Conservation (phyloP, 2,888 invertebrate genomes). For the Macrostomum cliftonense region DNA sequence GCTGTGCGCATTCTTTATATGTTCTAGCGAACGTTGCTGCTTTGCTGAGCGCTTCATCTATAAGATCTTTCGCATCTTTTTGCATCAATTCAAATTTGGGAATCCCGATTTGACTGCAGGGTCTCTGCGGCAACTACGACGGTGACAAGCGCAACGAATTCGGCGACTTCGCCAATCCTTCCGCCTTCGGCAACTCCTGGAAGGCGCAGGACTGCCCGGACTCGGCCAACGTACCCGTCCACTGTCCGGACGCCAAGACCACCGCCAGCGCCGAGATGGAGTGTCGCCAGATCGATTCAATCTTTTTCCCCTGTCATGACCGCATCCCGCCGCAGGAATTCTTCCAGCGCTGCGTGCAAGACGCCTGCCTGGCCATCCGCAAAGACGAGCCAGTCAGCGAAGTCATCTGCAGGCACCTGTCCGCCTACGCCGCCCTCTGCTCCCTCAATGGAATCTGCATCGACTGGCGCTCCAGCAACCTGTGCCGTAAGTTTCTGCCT, state of each 20-base stretch:
- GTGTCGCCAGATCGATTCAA: no score
- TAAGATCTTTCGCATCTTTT: no score
- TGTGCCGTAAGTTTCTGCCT: conserved; percentile 20
- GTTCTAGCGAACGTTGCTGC: no score
- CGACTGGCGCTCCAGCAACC: conserved; percentile 56
- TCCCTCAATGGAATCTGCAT: conserved; percentile 51
- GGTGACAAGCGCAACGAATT: conserved; percentile 12
- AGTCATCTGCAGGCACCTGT: conserved; percentile 51
- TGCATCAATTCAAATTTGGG: no score
- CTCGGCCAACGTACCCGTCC: no score
- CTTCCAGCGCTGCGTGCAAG: neutral
- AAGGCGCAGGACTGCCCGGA: neutral
- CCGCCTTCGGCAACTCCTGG: conserved; percentile 12
- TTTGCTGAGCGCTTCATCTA: no score
- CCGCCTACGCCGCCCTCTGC: conserved; percentile 63
- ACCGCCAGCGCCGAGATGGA: no score
- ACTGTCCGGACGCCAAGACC: no score
- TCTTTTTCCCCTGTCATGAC: no score
- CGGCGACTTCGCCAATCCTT: conserved; percentile 3
- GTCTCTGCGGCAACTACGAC: conserved; percentile 15
- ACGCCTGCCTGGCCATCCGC: neutral
- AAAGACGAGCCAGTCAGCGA: neutral
- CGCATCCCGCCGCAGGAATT: neutral
- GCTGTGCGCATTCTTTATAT: no score
- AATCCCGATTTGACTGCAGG: no score